Conservation (phyloP, 1,140 invertebrate genomes). For the Asbolus verrucosus region DNA sequence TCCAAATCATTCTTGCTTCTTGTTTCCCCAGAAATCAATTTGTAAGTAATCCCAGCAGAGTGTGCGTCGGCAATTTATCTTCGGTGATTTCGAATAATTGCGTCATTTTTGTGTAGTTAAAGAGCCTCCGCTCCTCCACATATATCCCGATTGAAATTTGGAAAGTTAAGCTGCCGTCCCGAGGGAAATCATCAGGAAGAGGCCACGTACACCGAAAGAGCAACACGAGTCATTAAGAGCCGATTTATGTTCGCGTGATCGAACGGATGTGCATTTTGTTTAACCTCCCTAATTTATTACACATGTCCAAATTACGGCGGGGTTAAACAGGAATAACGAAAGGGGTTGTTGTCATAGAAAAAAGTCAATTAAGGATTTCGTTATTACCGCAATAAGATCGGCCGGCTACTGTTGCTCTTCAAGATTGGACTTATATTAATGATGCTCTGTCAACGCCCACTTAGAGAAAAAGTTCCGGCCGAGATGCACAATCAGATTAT, state of each 20-base stretch:
- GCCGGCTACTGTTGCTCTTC: constrained; percentile 38
- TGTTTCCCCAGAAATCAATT: constrained; percentile 10
- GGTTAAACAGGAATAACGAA: no score
- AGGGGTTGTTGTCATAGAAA: no score
- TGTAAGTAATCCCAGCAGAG: constrained; percentile 21
- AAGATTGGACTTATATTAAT: constrained; percentile 44
- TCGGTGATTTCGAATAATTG: constrained; percentile 36
- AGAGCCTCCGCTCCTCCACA: not conserved
- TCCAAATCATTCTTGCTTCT: not conserved
- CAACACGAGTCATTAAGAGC: constrained; percentile 36
- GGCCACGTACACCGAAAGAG: constrained; percentile 23
- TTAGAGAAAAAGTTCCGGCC: constrained; percentile 23
- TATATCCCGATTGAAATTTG: constrained; percentile 27
- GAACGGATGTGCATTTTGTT: constrained; percentile 35
- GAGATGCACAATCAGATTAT: constrained; percentile 22
- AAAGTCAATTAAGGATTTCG: constrained; percentile 1
- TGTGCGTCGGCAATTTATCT: constrained; percentile 21
- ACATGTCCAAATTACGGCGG: not conserved
- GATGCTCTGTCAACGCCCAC: constrained; percentile 38
- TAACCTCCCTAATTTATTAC: constrained; percentile 30
- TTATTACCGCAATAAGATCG: not conserved
- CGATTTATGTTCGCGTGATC: constrained; percentile 36
- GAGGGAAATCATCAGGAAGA: constrained; percentile 47
- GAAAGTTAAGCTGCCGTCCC: constrained; percentile 21
- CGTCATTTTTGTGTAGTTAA: constrained; percentile 33